These are phyloP conservation scores for Clostera curtula DNA, from an alignment of 2,888 invertebrate species.

Conservation along the genomic window DNA sequence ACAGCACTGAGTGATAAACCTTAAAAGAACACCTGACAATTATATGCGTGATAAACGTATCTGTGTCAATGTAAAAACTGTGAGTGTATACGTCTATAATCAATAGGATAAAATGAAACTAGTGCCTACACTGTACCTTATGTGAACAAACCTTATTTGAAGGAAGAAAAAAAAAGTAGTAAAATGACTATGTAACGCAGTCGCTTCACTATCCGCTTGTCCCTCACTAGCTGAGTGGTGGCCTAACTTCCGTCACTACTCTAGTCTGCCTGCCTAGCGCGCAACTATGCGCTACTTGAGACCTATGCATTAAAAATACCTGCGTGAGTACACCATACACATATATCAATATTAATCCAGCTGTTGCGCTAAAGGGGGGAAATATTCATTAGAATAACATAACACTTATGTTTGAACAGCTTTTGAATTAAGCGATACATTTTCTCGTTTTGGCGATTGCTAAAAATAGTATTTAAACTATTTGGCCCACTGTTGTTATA, in stretches of 20 bases:
- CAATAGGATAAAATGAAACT: conserved; percentile 38
- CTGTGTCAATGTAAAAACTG: conserved; percentile 56
- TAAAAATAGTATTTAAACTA: no score
- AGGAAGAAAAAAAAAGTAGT: conserved; percentile 38
- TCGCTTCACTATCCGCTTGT: conserved; percentile 60
- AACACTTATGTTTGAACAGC: conserved; percentile 5
- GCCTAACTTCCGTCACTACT: conserved; percentile 59
- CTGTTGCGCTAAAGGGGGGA: conserved; percentile 4
- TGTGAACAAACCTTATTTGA: conserved; percentile 51
- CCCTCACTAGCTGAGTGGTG: conserved; percentile 58
- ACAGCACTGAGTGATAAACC: no score
- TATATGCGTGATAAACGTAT: conserved; percentile 20
- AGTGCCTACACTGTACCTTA: conserved; percentile 61
- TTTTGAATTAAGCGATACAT: conserved; percentile 13
- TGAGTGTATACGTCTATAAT: conserved; percentile 44
- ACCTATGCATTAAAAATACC: conserved; percentile 68
- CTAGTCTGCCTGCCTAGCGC: conserved; percentile 71
- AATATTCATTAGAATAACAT: no score
- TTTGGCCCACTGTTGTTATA: no score
- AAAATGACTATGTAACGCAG: conserved; percentile 39
- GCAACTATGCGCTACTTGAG: conserved; percentile 67
- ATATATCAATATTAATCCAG: conserved; percentile 12
- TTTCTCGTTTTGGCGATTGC: no score
- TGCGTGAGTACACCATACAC: conserved; percentile 35
- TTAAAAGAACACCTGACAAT: conserved; percentile 26